These are phyloP conservation scores for Oncorhynchus tshawytscha DNA, from an alignment of 2,113 vertebrate species.

Conservation along the genomic window DNA sequence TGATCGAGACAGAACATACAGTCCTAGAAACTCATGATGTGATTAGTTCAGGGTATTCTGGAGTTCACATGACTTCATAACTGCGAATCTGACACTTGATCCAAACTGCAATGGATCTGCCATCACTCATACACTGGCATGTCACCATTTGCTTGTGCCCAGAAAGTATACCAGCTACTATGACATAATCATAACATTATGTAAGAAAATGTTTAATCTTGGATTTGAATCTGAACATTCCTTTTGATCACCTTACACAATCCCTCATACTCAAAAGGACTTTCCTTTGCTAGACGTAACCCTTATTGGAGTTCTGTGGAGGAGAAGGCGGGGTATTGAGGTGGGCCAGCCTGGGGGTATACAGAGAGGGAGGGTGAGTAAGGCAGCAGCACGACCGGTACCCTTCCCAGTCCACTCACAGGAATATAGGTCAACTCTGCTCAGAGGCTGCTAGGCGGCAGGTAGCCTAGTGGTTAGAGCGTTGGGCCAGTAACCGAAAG, in stretches of 20 bases:
- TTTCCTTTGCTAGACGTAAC: neutral
- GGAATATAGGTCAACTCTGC: slow-evolving; percentile 38
- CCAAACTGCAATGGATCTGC: neutral
- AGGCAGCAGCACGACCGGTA: neutral
- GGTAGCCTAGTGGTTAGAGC: neutral
- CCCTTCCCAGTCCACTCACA: neutral
- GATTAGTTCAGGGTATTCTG: neutral
- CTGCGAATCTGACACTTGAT: neutral
- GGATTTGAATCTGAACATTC: neutral
- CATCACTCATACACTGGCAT: neutral
- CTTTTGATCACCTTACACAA: neutral
- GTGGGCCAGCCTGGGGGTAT: neutral
- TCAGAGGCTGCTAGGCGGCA: neutral
- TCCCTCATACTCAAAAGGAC: neutral
- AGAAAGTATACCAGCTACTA: neutral
- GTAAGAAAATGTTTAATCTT: neutral
- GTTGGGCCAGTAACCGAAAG: neutral
- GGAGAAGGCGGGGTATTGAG: neutral
- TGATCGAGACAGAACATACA: too few species aligned
- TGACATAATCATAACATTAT: slow-evolving; percentile 19
- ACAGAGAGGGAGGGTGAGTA: neutral
- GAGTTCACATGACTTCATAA: neutral
- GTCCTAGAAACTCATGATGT: neutral
- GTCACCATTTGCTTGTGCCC: neutral
- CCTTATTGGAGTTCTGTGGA: neutral